Base-by-base conservation (phyloP, 2,888 invertebrate genomes). In the Tipula confusa region DNA sequence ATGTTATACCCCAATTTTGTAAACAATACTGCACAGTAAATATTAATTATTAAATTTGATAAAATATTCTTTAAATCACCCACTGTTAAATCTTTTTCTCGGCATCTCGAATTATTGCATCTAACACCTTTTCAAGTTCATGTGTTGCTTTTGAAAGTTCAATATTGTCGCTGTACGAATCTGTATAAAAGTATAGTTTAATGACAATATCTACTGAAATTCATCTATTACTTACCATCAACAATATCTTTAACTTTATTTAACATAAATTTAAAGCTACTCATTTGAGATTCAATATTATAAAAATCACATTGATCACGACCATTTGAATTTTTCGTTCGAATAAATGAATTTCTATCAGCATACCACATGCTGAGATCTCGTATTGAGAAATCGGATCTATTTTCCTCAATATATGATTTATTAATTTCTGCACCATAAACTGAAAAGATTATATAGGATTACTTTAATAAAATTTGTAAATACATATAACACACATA, bases 181-280 rank as follows among this genome's bases (percentile, higher is more conserved):
- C 85, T 85, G 48, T 33, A 82, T n/a, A 81, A 81, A 6, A 28
- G n/a, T 64, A 18, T 80, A 80, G 9, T n/a, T n/a, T n/a, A n/a
- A 36, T 43, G 13, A 43, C 43, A n/a, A n/a, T 43, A 43, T 7
- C n/a, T 5, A n/a, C 2, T 43, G n/a, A 43, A 15, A 15, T 43
- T 43, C 43, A n/a, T 15, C 1, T 15, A 5, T 43, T 1, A 0
- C 80, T 80, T 80, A 80, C 80, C 89, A 36, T 86, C 86, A 13
- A 89, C 88, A 82, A 89, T 89, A 84, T 89, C 89, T 84, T 88
- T 89, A 5, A 89, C 89, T 85, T 88, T 89, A 84, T 87, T 86
- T 36, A 89, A 86, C 83, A 89, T 85, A 36, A 88, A 86, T 84
- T 87, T 88, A 83, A 89, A 89, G 83, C 89, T 89, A 0, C 84